phyloP scores from a whole-genome alignment of 2,888 invertebrate genomes.

The Nyleta sp. region DNA sequence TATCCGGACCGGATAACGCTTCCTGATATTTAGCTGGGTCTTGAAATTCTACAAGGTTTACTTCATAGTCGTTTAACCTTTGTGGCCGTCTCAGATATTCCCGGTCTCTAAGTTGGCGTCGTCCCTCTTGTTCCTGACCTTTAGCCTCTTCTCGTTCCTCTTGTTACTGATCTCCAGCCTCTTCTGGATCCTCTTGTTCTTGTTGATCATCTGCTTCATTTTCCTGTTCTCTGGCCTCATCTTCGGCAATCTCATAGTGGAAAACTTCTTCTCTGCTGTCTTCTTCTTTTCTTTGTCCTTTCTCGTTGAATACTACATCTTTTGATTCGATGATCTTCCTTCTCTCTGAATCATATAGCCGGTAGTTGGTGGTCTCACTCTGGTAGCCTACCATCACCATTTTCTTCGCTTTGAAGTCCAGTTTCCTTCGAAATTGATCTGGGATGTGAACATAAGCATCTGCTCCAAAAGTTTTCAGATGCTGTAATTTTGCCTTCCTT shows the following conservation, averaged over 20 bases:
- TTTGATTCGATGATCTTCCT: conserved; percentile 26
- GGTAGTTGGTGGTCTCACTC: conserved; percentile 41
- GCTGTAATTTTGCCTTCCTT: conserved; percentile 57
- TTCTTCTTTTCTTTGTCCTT: not conserved
- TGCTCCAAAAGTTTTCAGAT: conserved; percentile 62
- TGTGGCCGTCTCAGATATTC: not conserved
- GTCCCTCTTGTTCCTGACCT: not conserved
- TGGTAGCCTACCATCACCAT: conserved; percentile 64
- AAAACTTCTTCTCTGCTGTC: conserved; percentile 1
- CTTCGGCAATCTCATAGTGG: not conserved
- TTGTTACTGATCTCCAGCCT: not conserved
- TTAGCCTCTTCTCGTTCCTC: not conserved
- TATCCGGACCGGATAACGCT: conserved; percentile 1
- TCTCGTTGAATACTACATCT: conserved; percentile 49
- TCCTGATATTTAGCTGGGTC: not conserved
- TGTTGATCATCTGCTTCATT: not conserved
- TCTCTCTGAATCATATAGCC: conserved; percentile 31
- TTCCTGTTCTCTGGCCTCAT: not conserved
- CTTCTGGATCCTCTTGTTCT: not conserved
- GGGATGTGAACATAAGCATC: conserved; percentile 55
- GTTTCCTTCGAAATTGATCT: conserved; percentile 59
- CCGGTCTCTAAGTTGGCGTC: not conserved
- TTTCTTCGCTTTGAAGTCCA: conserved; percentile 64
- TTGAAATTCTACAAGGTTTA: not conserved
- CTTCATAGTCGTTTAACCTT: not conserved